Base-by-base conservation (phyloP, 2,113 vertebrate genomes). In the Taurulus bubalis region DNA sequence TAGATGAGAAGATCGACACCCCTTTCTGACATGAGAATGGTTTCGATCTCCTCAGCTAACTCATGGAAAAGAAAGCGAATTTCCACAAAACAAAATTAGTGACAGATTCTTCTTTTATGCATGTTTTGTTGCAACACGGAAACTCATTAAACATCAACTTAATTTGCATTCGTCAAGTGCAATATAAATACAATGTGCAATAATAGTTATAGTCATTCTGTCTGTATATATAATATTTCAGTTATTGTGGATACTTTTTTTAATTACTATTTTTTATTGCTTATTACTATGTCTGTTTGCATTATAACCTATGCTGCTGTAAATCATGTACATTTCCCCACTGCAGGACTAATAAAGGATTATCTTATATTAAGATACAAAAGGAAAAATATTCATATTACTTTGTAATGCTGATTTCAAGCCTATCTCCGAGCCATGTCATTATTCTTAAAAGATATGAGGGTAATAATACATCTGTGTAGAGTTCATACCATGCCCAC, bases 401-500 rank as follows among this genome's bases (percentile, higher is more conserved):
- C 53, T 30, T 38, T 60, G 12, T 45, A 8, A 34, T 15, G 15
- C 1, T 28, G 36, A 66, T 32, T 42, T 55, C 34, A 55, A n/a
- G 2, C 32, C 8, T 2, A 22, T 68, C 18, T 14, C 18, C 28
- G 3, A 51, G 28, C 10, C 49, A 65, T 10, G 12, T n/a, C 28
- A 20, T 24, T 32, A 38, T 6, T 45, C 22, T 45, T 34, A 18
- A 42, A 64, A 15, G 8, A 32, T 8, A 38, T 63, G 8, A 62
- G 8, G 18, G 6, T 49, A 42, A 40, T 24, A 22, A 65, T 42
- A 6, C 0, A 47, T 58, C 3, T 32, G 20, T 47, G 26, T 15
- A 20, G 15, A 8, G 8, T 18, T 74, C 88, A 69, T 92, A 99
- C 98, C 98, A 99, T 99, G 95, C 98, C 98, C 85, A 99, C 98